These are phyloP conservation scores for Panopea generosa DNA, from an alignment of 2,888 invertebrate genomes.

Conservation along the genomic window DNA sequence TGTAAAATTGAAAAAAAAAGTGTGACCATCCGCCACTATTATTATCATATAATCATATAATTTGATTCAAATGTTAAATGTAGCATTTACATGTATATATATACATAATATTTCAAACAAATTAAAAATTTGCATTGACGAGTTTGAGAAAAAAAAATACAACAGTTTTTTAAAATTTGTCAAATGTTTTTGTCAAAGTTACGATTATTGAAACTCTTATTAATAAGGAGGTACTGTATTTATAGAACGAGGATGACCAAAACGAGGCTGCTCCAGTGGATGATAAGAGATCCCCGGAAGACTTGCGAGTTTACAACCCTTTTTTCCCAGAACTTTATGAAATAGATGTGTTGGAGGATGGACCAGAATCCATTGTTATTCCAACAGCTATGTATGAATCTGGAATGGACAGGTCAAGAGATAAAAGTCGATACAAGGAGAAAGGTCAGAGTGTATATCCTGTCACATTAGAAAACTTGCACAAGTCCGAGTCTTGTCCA, in stretches of 20 bases:
- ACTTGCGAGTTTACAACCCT: slow-evolving; percentile 79
- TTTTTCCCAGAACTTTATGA: slow-evolving; percentile 83
- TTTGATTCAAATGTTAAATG: too few relatives aligned
- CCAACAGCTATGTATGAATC: slow-evolving; percentile 59
- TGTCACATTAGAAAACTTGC: slow-evolving; percentile 37
- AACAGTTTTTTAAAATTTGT: too few relatives aligned
- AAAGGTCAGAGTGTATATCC: slow-evolving; percentile 31
- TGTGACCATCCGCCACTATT: too few relatives aligned
- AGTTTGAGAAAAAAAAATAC: too few relatives aligned
- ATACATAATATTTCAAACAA: too few relatives aligned
- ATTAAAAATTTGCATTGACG: too few relatives aligned
- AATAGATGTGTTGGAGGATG: slow-evolving; percentile 72
- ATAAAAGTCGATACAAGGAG: slow-evolving; percentile 7
- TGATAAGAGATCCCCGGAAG: slow-evolving; percentile 76
- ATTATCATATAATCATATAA: too few relatives aligned
- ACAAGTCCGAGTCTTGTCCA: slow-evolving; percentile 56
- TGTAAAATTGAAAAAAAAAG: too few relatives aligned
- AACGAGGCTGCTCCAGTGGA: slow-evolving; percentile 70
- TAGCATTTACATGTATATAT: too few relatives aligned
- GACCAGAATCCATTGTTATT: slow-evolving; percentile 57
- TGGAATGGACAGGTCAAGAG: slow-evolving; percentile 26
- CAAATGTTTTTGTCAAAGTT: too few relatives aligned
- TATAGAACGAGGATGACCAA: slow-evolving; percentile 79
- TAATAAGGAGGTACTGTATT: slow-evolving; percentile 69
- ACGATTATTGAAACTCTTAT: too few relatives aligned